Percentiles rank a stretch among this genome's conserved stretches.
phyloP scores from a whole-genome alignment of 2,888 invertebrate species.

The Lasioglossum leucozonium region DNA sequence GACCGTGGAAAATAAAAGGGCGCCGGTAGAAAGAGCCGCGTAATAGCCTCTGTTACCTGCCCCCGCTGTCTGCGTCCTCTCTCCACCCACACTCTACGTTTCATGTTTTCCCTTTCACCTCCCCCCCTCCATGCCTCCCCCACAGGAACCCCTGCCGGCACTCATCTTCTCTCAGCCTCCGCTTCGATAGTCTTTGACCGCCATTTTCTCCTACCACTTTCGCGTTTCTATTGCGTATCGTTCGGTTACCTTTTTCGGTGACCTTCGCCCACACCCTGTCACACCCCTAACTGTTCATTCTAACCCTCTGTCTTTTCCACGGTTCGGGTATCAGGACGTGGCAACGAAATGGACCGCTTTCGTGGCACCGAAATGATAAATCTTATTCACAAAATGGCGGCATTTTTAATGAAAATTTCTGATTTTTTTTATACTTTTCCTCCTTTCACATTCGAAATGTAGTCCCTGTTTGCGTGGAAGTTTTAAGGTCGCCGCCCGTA shows the following conservation, averaged over 20 bases:
- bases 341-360: not conserved
- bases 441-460: not conserved
- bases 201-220: conserved; percentile 33
- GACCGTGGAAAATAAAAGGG: conserved; percentile 75
- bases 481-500: not conserved
- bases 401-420: too few species aligned
- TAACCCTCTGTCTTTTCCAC: not conserved
- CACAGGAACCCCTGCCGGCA: conserved; percentile 26
- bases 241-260: conserved; percentile 32
- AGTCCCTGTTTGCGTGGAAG: not conserved
- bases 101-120: conserved; percentile 51
- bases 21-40: conserved; percentile 68
- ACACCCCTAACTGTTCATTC: not conserved
- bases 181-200: conserved; percentile 48
- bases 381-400: too few species aligned
- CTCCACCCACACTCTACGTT: conserved; percentile 42
- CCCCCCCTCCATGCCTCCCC: conserved; percentile 16
- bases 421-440: too few species aligned
- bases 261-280: conserved; percentile 35
- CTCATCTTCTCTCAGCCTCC: conserved; percentile 39
- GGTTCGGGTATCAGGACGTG: not conserved
- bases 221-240: conserved; percentile 31
- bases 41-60: conserved; percentile 75
- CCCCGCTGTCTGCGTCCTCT: conserved; percentile 44
- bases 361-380: too few species aligned